A percentile compares a stretch with the other conserved stretches of the same genome.
Evolutionary conservation across 2,888 invertebrate genomes (phyloP).

Genomic region (Caenorhabditis afra): DNA sequence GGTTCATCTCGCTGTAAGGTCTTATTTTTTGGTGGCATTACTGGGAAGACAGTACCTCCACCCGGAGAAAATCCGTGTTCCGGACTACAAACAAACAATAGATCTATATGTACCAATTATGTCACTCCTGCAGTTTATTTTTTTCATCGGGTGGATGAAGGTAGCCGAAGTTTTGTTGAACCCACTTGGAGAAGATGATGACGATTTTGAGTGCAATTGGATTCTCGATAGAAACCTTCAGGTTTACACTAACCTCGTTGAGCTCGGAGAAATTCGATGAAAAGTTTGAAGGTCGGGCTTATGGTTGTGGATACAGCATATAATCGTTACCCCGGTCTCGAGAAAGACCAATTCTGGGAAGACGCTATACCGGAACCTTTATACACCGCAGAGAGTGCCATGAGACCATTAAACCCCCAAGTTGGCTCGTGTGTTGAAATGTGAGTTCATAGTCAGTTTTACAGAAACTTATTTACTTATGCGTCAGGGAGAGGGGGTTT

Average conservation of each 20-base stretch:
- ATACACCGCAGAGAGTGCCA: slow-evolving; percentile 76
- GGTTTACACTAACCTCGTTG: slow-evolving; percentile 20
- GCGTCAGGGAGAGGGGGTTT: too few species aligned
- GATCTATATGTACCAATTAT: slow-evolving; percentile 77
- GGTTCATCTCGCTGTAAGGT: slow-evolving; percentile 76
- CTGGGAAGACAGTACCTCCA: slow-evolving; percentile 75
- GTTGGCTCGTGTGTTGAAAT: slow-evolving; percentile 76
- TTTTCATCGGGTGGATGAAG: slow-evolving; percentile 79
- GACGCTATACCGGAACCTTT: slow-evolving; percentile 72
- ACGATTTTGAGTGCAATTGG: slow-evolving; percentile 78
- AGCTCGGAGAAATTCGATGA: too few species aligned
- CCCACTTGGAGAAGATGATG: slow-evolving; percentile 76
- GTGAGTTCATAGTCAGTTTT: too few species aligned
- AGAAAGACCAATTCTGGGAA: slow-evolving; percentile 74
- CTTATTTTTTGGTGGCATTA: slow-evolving; percentile 74
- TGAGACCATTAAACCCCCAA: slow-evolving; percentile 75
- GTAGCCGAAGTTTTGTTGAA: slow-evolving; percentile 77
- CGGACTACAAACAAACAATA: slow-evolving; percentile 56
- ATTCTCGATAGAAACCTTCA: slow-evolving; percentile 76
- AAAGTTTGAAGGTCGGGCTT: slow-evolving; percentile 72
- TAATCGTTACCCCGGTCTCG: slow-evolving; percentile 69
- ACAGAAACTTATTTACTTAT: too few species aligned
- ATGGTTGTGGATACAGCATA: slow-evolving; percentile 76
- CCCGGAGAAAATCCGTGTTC: slow-evolving; percentile 33
- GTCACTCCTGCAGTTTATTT: slow-evolving; percentile 78